phyloP scores from a whole-genome alignment of 2,888 invertebrate species.

The Ormyrus nitidulus region DNA sequence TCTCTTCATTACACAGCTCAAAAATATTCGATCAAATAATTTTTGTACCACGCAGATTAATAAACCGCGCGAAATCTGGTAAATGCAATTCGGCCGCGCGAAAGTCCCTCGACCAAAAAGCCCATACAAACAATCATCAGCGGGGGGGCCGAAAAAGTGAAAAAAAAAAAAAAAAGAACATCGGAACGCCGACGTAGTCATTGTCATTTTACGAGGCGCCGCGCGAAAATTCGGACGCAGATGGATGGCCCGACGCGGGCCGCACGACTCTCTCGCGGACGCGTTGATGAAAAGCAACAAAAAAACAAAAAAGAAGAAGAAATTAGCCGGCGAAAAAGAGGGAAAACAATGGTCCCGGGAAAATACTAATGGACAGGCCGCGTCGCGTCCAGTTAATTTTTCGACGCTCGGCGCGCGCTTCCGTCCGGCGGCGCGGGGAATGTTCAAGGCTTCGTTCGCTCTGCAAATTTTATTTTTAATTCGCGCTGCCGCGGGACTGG shows the following conservation, averaged over 20 bases:
- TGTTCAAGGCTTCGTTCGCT: slow-evolving; percentile 7
- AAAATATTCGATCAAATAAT: too few species aligned
- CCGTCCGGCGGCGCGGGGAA: neutral
- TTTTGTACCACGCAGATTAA: too few species aligned
- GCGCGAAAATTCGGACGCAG: slow-evolving; percentile 29
- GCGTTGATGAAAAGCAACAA: neutral
- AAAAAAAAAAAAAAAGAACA: neutral
- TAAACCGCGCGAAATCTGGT: too few species aligned
- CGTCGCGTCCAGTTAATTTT: neutral
- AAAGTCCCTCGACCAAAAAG: neutral
- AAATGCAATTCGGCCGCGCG: too few species aligned
- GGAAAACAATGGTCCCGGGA: too few species aligned
- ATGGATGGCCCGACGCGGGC: slow-evolving; percentile 19
- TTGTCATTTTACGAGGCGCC: slow-evolving; percentile 43
- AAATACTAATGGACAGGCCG: slow-evolving; percentile 5
- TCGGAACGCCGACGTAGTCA: neutral
- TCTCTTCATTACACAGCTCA: too few species aligned
- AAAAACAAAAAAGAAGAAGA: neutral
- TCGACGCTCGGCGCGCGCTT: neutral
- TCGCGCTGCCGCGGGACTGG: too few species aligned
- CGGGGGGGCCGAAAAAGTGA: neutral
- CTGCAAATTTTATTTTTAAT: too few species aligned
- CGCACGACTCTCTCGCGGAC: neutral
- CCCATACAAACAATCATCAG: neutral
- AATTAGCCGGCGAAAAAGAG: neutral